Percentiles rank a stretch among this genome's conserved stretches.
phyloP scores from a whole-genome alignment of 2,888 invertebrate species.

The Ariolimax columbianus region DNA sequence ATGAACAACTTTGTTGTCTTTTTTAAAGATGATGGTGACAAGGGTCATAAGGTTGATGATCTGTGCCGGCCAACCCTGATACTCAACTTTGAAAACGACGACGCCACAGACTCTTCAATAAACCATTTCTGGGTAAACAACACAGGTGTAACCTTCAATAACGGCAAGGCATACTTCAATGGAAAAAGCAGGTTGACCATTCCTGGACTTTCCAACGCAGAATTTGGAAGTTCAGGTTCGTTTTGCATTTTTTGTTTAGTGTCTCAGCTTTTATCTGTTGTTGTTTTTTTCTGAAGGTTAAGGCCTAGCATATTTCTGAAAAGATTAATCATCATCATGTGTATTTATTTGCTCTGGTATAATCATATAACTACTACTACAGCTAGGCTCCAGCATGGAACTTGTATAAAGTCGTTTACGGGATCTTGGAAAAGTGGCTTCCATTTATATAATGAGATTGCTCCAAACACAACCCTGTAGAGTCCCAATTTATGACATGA shows the following conservation, averaged over 20 bases:
- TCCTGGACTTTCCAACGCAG: conserved; percentile 63
- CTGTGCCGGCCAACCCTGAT: conserved; percentile 61
- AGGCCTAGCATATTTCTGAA: too few species aligned
- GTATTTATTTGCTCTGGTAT: too few species aligned
- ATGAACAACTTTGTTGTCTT: not conserved
- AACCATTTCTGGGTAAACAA: conserved; percentile 58
- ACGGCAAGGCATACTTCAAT: conserved; percentile 65
- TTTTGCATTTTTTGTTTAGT: not conserved
- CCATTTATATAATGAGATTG: too few species aligned
- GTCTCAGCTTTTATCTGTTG: too few species aligned
- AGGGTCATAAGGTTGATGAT: not conserved
- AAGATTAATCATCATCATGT: too few species aligned
- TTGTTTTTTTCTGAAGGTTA: too few species aligned
- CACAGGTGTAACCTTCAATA: conserved; percentile 58
- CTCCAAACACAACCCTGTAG: too few species aligned
- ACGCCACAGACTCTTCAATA: conserved; percentile 58
- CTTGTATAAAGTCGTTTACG: too few species aligned
- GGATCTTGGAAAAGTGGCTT: too few species aligned
- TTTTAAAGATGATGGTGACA: not conserved
- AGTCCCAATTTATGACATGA: too few species aligned
- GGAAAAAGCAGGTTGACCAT: conserved; percentile 62
- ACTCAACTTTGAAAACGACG: conserved; percentile 58
- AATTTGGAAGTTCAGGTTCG: conserved; percentile 54
- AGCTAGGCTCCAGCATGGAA: too few species aligned
- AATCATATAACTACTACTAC: too few species aligned